Evolutionary conservation across 1,140 invertebrate species (phyloP), one percentile per base, ranked within the genome.

Genomic region (Pseudomyrmex sp.): DNA sequence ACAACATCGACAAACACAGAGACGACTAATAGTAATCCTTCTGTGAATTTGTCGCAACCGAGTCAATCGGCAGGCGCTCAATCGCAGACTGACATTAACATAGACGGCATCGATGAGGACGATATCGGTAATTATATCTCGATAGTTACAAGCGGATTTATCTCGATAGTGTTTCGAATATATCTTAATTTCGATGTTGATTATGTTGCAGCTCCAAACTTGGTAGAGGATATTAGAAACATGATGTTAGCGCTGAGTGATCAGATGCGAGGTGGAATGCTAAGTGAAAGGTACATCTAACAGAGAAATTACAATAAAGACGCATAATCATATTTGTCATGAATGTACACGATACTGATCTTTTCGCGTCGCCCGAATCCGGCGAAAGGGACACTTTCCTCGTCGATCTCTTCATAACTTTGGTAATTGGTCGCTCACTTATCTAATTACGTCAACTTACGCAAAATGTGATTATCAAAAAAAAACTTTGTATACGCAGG

Each of bases 361-460:
- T 62, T 46, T 82, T 84, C 15, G 23, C 72, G 12, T 50, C 85
- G 18, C 84, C 83, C 0, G 62, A 35, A 66, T 9, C 62, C 10
- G 52, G 52, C 2, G 70, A 69, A 68, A 84, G 82, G 50, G 86
- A 70, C 26, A 89, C 88, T 44, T 90, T 93, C 2, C 63, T 92
- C 20, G 26, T 86, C 2, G 85, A 92, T 75, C 65, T 93, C 15
- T 75, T 75, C 44, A 2, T 89, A 75, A 48, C 89, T 44, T 52
- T 92, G 70, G 92, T 93, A 90, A 90, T 59, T 86, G 50, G n/a
- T 48, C 9, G n/a, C 2, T 10, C 3, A 7, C 3, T 10, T 48
- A 5, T n/a, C 7, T 77, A 48, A 5, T 48, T 26, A 2, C 15
- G 8, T 35, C 26, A 35, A 35, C 35, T 35, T 35, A 59, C n/a